A percentile compares a stretch with the other conserved stretches of the same genome.
These are phyloP conservation scores for Macrocentrus cingulum DNA, from an alignment of 1,140 invertebrate species.

Conservation along the genomic window DNA sequence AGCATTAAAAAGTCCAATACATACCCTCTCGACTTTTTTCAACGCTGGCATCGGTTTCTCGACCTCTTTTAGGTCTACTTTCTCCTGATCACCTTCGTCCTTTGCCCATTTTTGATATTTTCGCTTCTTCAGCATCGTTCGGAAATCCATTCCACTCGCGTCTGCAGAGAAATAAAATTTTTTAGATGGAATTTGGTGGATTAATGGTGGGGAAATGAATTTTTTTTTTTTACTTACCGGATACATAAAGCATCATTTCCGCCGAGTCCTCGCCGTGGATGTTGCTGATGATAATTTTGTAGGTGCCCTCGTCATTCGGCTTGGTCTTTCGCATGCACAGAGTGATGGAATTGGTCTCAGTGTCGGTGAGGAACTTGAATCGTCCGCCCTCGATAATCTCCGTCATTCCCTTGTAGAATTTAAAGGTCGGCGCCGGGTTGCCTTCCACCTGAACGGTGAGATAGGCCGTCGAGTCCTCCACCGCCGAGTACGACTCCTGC, in stretches of 20 bases:
- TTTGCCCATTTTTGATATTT: slow-evolving; percentile 93
- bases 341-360: slow-evolving; percentile 85
- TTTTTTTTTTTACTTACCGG: too few relatives aligned
- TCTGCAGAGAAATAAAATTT: slow-evolving; percentile 28
- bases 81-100: slow-evolving; percentile 87
- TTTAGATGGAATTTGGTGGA: too few relatives aligned
- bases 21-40: slow-evolving; percentile 91
- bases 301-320: slow-evolving; percentile 96
- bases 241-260: slow-evolving; percentile 94
- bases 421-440: slow-evolving; percentile 90
- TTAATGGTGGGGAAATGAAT: too few relatives aligned
- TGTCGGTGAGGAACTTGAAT: slow-evolving; percentile 89
- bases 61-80: slow-evolving; percentile 89
- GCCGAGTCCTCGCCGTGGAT: slow-evolving; percentile 92
- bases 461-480: slow-evolving; percentile 90
- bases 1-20: slow-evolving; percentile 34
- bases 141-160: slow-evolving; percentile 91
- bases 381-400: slow-evolving; percentile 91
- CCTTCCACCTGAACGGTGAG: slow-evolving; percentile 87
- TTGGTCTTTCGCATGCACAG: slow-evolving; percentile 95
- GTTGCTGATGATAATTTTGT: slow-evolving; percentile 90
- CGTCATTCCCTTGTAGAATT: slow-evolving; percentile 88
- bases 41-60: slow-evolving; percentile 82
- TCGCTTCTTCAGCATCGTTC: slow-evolving; percentile 94
- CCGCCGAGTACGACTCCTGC: slow-evolving; percentile 85